Evolutionary conservation across 2,113 vertebrate species (phyloP).

Genomic region (Pseudonaja textilis): DNA sequence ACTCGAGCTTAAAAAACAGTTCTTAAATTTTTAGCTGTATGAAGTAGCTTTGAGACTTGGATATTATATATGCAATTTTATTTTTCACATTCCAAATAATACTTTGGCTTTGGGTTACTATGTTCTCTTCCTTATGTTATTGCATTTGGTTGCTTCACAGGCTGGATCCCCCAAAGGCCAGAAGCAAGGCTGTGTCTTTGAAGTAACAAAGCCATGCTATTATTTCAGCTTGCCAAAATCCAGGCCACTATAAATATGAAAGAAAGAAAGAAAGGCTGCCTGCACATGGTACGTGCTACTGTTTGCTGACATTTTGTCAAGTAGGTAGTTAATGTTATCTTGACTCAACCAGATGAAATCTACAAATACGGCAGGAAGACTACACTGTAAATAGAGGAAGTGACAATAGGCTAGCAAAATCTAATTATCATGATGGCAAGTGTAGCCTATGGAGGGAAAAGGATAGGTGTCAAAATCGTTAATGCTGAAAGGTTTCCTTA

Average conservation of each 20-base stretch:
- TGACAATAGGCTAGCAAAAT: conserved; percentile 19
- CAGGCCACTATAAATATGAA: conserved; percentile 36
- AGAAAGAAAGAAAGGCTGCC: conserved; percentile 25
- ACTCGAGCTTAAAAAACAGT: background rate
- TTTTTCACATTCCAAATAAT: conserved; percentile 29
- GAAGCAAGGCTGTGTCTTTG: background rate
- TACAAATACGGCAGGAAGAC: conserved; percentile 41
- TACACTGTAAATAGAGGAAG: conserved; percentile 31
- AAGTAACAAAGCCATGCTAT: conserved; percentile 13
- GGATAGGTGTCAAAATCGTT: conserved; percentile 42
- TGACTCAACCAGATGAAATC: conserved; percentile 47
- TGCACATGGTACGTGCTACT: conserved; percentile 33
- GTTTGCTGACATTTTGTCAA: conserved; percentile 58
- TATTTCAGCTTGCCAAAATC: conserved; percentile 32
- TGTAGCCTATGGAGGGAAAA: conserved; percentile 30
- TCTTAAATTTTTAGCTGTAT: background rate
- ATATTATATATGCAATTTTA: background rate
- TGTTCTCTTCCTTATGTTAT: background rate
- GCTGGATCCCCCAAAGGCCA: conserved; percentile 3
- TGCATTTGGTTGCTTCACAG: background rate
- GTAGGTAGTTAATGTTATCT: conserved; percentile 46
- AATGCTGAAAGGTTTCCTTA: conserved; percentile 47
- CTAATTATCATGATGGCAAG: conserved; percentile 41
- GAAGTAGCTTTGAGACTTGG: background rate
- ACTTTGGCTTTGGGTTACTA: background rate